Evolutionary conservation across 2,888 invertebrate genomes (phyloP).

Genomic region (Idaea biselata): DNA sequence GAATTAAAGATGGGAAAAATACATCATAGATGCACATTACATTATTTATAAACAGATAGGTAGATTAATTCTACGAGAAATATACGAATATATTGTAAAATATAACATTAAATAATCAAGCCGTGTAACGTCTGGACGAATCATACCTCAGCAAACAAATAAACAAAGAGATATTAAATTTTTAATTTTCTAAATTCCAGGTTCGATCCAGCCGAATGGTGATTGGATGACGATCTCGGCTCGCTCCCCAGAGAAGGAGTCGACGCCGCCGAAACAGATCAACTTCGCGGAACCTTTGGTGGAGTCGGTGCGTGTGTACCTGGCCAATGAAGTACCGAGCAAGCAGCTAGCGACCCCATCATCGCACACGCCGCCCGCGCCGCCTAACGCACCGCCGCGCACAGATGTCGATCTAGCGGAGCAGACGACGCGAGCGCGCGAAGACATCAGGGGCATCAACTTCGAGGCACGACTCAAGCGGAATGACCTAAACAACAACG

Average conservation of each 20-base stretch:
- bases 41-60: too few species aligned
- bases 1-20: too few species aligned
- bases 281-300: slow-evolving; percentile 72
- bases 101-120: too few species aligned
- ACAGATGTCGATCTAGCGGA: slow-evolving; percentile 70
- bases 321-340: slow-evolving; percentile 64
- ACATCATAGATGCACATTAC: too few species aligned
- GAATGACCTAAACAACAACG: slow-evolving; percentile 79
- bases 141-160: too few species aligned
- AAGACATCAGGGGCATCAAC: slow-evolving; percentile 73
- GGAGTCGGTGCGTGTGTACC: slow-evolving; percentile 72
- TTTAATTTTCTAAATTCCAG: slow-evolving; percentile 53
- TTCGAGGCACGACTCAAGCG: slow-evolving; percentile 68
- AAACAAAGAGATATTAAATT: neutral
- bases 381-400: slow-evolving; percentile 31
- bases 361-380: slow-evolving; percentile 31
- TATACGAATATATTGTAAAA: neutral
- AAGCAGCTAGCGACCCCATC: slow-evolving; percentile 58
- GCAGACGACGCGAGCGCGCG: slow-evolving; percentile 62
- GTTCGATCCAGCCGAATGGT: slow-evolving; percentile 69
- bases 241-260: slow-evolving; percentile 67
- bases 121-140: too few species aligned
- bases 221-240: slow-evolving; percentile 79
- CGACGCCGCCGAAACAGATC: slow-evolving; percentile 65
- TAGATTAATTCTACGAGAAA: neutral